Evolutionary conservation across 2,888 invertebrate genomes (phyloP).

Genomic region (Dynastes hyllus): DNA sequence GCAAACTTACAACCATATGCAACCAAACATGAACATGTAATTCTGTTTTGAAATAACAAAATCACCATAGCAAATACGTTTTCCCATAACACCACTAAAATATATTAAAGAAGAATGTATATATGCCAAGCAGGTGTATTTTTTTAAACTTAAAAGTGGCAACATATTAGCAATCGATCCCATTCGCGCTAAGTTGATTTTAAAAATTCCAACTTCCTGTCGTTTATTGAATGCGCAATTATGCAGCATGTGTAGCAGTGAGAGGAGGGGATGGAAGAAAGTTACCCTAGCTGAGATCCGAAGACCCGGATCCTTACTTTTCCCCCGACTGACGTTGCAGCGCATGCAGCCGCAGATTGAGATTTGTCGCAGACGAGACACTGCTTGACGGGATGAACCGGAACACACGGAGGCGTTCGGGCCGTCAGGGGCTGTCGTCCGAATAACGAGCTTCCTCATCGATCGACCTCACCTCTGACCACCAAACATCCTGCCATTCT

Average conservation of each 20-base stretch:
- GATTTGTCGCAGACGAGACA: conserved; percentile 59
- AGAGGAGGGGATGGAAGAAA: not conserved
- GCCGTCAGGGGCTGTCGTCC: conserved; percentile 67
- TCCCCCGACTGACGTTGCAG: conserved; percentile 16
- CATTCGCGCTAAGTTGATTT: no score
- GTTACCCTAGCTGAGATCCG: not conserved
- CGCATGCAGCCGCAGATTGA: conserved; percentile 53
- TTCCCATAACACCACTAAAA: no score
- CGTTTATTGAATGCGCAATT: no score
- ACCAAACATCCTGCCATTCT: conserved; percentile 50
- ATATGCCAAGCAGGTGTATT: no score
- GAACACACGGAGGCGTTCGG: conserved; percentile 51
- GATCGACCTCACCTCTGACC: conserved; percentile 61
- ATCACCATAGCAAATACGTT: no score
- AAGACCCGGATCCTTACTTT: conserved; percentile 13
- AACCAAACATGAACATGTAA: no score
- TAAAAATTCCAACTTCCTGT: no score
- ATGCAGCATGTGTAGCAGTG: not conserved
- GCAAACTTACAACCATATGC: no score
- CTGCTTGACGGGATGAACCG: conserved; percentile 54
- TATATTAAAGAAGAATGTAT: no score
- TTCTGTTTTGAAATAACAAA: no score
- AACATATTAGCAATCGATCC: no score
- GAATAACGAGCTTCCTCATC: conserved; percentile 69
- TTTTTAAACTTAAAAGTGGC: no score